These are phyloP conservation scores for Rhagologus leucostigma DNA, from an alignment of 2,113 vertebrate genomes.

Conservation along the genomic window DNA sequence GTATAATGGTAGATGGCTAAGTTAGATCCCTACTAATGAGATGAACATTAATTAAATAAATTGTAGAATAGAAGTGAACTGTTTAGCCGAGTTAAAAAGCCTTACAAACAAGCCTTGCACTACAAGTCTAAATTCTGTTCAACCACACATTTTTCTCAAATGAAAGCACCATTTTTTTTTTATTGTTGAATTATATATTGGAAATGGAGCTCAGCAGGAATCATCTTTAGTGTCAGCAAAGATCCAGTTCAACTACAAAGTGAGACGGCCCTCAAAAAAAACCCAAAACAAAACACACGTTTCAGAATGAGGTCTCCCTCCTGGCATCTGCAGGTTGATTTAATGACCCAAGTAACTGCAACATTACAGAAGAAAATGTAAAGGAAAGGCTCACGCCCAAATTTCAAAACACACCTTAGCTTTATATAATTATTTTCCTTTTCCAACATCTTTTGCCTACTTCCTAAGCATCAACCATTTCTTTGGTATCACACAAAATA, in stretches of 20 bases:
- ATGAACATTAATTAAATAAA: conserved; percentile 69
- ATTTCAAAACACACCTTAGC: not conserved
- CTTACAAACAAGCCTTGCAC: conserved; percentile 25
- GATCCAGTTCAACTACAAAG: not conserved
- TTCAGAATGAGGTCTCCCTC: not conserved
- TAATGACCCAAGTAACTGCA: not conserved
- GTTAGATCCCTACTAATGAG: conserved; percentile 62
- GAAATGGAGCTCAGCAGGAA: not conserved
- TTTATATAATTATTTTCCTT: not conserved
- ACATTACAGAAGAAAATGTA: not conserved
- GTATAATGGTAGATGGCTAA: conserved; percentile 59
- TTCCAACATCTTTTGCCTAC: not conserved
- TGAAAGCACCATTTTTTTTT: not conserved
- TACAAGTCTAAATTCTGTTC: not conserved
- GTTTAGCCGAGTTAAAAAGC: conserved; percentile 36
- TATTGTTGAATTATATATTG: not conserved
- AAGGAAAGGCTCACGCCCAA: not conserved
- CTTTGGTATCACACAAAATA: not conserved
- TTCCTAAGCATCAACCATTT: not conserved
- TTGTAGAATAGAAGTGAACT: conserved; percentile 28
- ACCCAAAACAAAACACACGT: not conserved
- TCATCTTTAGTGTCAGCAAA: not conserved
- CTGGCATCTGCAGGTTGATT: not conserved
- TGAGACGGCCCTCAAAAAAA: not conserved
- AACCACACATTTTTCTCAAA: not conserved